Percentiles rank a stretch among this genome's conserved stretches.
Conservation (phyloP, 2,797 vertebrate species). For the Buceros bicornis region DNA sequence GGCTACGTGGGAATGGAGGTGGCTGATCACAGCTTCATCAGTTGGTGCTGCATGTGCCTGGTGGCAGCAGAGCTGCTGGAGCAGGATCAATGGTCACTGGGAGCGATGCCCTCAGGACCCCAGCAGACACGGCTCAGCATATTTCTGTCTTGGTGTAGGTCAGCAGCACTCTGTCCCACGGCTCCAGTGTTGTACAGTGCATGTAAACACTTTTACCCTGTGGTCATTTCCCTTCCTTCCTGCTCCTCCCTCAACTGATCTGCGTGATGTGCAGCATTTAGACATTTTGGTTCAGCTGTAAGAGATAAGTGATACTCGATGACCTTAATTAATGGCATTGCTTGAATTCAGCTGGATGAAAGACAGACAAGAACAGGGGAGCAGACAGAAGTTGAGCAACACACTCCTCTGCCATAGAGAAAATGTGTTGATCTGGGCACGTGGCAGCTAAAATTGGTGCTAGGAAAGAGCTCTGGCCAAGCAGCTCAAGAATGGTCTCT, state of each 20-base stretch:
- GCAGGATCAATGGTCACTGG: background rate
- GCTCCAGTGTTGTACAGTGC: background rate
- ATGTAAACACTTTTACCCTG: background rate
- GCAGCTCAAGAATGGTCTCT: background rate
- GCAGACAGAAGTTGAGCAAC: background rate
- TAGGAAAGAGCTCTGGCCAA: background rate
- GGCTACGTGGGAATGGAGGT: background rate
- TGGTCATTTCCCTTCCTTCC: background rate
- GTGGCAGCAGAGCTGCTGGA: background rate
- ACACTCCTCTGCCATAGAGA: background rate
- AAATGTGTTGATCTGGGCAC: background rate
- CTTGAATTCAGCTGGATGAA: background rate
- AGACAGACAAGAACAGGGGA: rapidly evolving
- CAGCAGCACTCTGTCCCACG: background rate
- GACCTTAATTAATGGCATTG: background rate
- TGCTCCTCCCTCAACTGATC: background rate
- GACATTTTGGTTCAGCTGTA: background rate
- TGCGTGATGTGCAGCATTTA: background rate
- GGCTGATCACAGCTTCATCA: background rate
- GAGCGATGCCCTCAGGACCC: rapidly evolving
- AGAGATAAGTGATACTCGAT: background rate
- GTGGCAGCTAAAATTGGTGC: background rate
- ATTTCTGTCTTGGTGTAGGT: background rate
- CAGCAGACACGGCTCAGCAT: background rate
- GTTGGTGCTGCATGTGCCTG: rapidly evolving